Percentiles rank a stretch among this genome's conserved stretches.
phyloP scores from a whole-genome alignment of 2,113 vertebrate species.

The Cyanocitta stelleri region DNA sequence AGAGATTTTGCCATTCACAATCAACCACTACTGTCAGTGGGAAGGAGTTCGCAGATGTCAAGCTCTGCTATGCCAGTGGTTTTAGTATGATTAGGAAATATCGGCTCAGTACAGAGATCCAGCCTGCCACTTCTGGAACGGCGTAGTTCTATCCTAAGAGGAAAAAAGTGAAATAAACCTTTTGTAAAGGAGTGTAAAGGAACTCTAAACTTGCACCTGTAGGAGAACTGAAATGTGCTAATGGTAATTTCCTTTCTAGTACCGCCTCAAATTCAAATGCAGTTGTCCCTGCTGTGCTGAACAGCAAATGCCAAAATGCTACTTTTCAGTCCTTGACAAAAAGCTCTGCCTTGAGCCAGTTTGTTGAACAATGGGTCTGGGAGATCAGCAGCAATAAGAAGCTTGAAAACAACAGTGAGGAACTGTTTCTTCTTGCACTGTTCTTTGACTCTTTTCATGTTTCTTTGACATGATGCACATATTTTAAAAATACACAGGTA shows the following conservation, averaged over 20 bases:
- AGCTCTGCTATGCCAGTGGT: background rate
- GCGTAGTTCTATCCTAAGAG: background rate
- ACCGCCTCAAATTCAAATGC: background rate
- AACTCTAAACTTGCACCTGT: background rate
- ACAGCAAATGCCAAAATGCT: background rate
- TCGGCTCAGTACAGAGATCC: accelerated
- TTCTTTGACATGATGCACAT: background rate
- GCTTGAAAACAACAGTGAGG: slow-evolving; percentile 28
- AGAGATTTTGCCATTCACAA: background rate
- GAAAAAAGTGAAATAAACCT: background rate
- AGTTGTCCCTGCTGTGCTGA: background rate
- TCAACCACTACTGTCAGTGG: background rate
- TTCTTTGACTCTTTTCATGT: background rate
- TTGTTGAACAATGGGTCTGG: background rate
- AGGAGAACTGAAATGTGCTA: background rate
- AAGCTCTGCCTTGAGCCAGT: slow-evolving; percentile 8
- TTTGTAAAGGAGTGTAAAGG: background rate
- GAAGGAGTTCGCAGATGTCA: background rate
- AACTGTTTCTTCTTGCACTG: background rate
- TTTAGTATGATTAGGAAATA: background rate
- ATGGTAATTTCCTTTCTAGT: slow-evolving; percentile 24
- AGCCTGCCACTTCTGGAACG: background rate
- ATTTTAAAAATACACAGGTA: background rate
- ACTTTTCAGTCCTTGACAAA: slow-evolving; percentile 33
- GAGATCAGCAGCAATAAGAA: slow-evolving; percentile 27